A percentile compares a stretch with the other conserved stretches of the same genome.
Conservation (phyloP, 2,888 invertebrate species). For the Cybosia mesomella region DNA sequence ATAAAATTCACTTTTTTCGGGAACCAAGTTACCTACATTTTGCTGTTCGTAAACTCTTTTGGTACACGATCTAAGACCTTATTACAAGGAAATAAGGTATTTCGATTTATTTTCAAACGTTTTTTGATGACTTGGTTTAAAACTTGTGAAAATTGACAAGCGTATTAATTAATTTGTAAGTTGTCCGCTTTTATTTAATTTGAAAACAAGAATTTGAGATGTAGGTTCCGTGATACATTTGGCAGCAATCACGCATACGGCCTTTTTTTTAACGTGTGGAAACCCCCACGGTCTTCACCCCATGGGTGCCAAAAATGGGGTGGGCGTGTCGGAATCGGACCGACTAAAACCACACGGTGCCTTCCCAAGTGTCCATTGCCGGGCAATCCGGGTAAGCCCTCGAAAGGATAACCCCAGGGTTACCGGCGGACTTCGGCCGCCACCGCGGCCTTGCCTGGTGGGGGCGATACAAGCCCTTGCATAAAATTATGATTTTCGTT, state of each 20-base stretch:
- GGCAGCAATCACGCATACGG: neutral
- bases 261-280: neutral
- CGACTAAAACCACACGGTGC: too few relatives aligned
- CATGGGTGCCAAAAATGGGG: too few relatives aligned
- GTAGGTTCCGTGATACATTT: neutral
- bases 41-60: neutral
- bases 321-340: too few relatives aligned
- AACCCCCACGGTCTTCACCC: too few relatives aligned
- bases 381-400: too few relatives aligned
- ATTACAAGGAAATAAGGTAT: neutral
- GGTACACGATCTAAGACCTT: slow-evolving; percentile 17
- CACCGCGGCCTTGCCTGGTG: too few relatives aligned
- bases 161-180: slow-evolving; percentile 25
- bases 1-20: slow-evolving; percentile 39
- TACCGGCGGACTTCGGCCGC: too few relatives aligned
- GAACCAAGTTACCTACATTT: slow-evolving; percentile 35
- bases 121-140: slow-evolving; percentile 4
- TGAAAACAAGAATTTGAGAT: slow-evolving; percentile 6
- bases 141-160: slow-evolving; percentile 34
- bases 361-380: too few relatives aligned
- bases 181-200: slow-evolving; percentile 17
- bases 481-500: too few relatives aligned
- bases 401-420: too few relatives aligned
- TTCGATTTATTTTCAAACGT: neutral
- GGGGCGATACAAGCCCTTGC: too few relatives aligned